These are phyloP conservation scores for Sinocyclocheilus anshuiensis DNA, from an alignment of 2,113 vertebrate species.

Conservation along the genomic window DNA sequence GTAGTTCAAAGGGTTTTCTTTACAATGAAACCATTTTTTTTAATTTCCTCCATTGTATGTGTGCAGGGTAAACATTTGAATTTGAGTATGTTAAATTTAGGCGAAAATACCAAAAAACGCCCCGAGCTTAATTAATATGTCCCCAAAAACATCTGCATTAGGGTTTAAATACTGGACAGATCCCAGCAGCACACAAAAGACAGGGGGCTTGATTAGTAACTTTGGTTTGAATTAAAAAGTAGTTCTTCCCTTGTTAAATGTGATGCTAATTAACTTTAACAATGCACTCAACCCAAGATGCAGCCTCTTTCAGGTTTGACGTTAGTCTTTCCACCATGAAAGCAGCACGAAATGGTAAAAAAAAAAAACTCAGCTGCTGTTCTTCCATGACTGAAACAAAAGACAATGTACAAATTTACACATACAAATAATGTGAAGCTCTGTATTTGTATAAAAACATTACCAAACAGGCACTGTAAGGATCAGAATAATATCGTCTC, in stretches of 20 bases:
- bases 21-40: too few species aligned
- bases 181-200: background rate
- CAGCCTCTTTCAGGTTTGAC: background rate
- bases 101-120: too few species aligned
- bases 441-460: background rate
- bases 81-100: too few species aligned
- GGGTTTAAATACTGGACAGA: background rate
- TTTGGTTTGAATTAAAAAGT: background rate
- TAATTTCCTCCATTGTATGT: too few species aligned
- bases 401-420: background rate
- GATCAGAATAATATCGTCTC: background rate
- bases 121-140: too few species aligned
- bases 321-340: slow-evolving; percentile 12
- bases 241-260: background rate
- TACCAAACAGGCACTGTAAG: background rate
- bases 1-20: too few species aligned
- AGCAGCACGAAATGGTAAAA: background rate
- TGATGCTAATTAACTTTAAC: slow-evolving; percentile 18
- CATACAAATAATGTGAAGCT: too few species aligned
- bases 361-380: background rate
- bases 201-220: background rate
- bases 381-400: background rate
- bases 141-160: background rate
- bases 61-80: too few species aligned
- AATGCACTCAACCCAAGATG: background rate